Evolutionary conservation across 2,113 vertebrate species (phyloP), one percentile per base, ranked within the genome.

Genomic region (Mesocricetus auratus): DNA sequence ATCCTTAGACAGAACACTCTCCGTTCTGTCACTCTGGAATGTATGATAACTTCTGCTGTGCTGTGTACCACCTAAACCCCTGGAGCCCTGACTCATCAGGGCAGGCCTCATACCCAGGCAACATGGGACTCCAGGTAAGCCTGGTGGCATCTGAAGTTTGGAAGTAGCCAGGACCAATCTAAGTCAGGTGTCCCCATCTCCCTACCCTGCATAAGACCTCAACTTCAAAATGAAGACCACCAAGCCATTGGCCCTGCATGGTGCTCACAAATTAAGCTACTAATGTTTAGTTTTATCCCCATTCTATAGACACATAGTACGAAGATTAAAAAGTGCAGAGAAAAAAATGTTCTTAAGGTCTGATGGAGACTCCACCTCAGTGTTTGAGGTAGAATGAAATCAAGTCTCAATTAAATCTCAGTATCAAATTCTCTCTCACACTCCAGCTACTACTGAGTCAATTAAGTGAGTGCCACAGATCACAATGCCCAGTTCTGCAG

Each of bases 201-300:
- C 9, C 8, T 13, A 7, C 6, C 11, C 2, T 24, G 10, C 4
- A 0, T 24, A 11, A 64, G 90, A 5, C 5, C 1, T 5, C 21
- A 0, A 50, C 24, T 47, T 31, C 16, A 17, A 1, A 33, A 1
- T 0, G 0, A 12, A 26, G 42, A 31, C 0, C 0, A 7, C 12
- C 1, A 5, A 42, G 10, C 22, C 3, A 31, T 3, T 39, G 2
- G 45, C 39, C 36, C 17, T 8, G 0, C 19, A 0, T 68, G 0
- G 1, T 0, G 12, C 62, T 26, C 86, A 39, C 69, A n/a, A 36
- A 19, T 45, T 31, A 56, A 53, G 78, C 11, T 21, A 21, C 39
- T 31, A 1, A 7, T 2, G 39, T 39, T 74, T 3, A 29, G 29
- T 31, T 56, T 50, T 22, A 92, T 81, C 89, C 68, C 12, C 13